These are phyloP conservation scores for Leptobrachium leishanense DNA, from an alignment of 2,113 vertebrate genomes.

Conservation along the genomic window DNA sequence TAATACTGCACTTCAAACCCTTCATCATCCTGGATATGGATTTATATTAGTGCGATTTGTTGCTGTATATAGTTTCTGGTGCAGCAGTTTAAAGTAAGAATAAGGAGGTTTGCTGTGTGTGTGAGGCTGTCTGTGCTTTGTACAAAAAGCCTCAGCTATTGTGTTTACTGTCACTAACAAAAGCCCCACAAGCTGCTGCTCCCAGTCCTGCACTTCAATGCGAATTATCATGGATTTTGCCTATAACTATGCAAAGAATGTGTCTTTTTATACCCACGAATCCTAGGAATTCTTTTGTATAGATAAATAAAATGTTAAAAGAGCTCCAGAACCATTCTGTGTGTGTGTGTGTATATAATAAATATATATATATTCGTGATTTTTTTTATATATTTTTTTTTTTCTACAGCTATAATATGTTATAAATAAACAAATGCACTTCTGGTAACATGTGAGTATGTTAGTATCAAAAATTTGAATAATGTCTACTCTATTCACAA, in stretches of 20 bases:
- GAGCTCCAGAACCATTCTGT: too few relatives aligned
- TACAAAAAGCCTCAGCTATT: slow-evolving; percentile 26
- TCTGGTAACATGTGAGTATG: too few relatives aligned
- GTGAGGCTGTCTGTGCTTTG: background rate
- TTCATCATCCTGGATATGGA: too few relatives aligned
- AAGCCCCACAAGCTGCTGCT: slow-evolving; percentile 27
- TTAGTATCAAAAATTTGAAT: too few relatives aligned
- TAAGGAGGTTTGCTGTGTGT: too few relatives aligned
- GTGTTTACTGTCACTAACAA: slow-evolving; percentile 46
- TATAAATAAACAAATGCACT: background rate
- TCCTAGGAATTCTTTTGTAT: slow-evolving; percentile 42
- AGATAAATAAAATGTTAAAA: background rate
- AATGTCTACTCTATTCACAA: too few relatives aligned
- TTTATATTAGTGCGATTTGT: too few relatives aligned
- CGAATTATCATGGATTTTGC: slow-evolving; percentile 45
- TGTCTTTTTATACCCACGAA: slow-evolving; percentile 25
- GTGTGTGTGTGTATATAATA: background rate
- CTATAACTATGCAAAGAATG: slow-evolving; percentile 47
- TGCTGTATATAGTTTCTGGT: too few relatives aligned
- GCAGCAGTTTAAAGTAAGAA: too few relatives aligned
- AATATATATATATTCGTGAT: background rate
- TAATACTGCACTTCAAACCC: too few relatives aligned
- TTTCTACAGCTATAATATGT: too few relatives aligned
- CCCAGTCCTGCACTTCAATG: slow-evolving; percentile 29
- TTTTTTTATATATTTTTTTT: background rate